These are phyloP conservation scores for Oreochromis spilurus DNA, from an alignment of 2,113 vertebrate genomes.

Conservation along the genomic window DNA sequence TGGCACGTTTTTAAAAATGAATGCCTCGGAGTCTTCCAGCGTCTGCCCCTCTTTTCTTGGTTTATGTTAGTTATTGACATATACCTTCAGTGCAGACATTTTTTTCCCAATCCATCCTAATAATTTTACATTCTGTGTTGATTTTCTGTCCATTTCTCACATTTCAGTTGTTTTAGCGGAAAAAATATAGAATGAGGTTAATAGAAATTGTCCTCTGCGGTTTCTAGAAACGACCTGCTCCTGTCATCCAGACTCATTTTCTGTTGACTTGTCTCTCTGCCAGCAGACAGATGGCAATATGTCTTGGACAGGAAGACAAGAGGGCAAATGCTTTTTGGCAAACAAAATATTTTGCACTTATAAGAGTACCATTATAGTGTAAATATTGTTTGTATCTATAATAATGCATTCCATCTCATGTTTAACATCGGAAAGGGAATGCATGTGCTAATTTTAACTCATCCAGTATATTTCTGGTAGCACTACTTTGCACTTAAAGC, in stretches of 20 bases:
- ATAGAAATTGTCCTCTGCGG: not conserved
- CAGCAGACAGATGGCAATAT: not conserved
- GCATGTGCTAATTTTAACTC: not conserved
- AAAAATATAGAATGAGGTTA: not conserved
- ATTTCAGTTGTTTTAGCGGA: not conserved
- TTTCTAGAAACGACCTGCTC: not conserved
- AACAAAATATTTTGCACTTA: not conserved
- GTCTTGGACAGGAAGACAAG: not conserved
- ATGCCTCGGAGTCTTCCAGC: not conserved
- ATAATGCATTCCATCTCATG: not conserved
- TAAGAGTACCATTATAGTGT: not conserved
- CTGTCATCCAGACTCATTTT: not conserved
- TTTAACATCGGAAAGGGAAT: not conserved
- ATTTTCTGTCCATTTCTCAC: not conserved
- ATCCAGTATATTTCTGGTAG: not conserved
- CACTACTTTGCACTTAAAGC: not conserved
- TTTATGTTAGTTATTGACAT: slow-evolving; percentile 52
- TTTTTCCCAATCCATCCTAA: not conserved
- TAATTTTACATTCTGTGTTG: not conserved
- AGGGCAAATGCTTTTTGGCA: not conserved
- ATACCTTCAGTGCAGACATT: not conserved
- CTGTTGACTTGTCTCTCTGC: slow-evolving; percentile 4
- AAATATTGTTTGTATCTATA: not conserved
- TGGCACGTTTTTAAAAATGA: not conserved
- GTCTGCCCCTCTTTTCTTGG: not conserved